Evolutionary conservation across 2,113 vertebrate genomes (phyloP).

Genomic region (Mirounga angustirostris): DNA sequence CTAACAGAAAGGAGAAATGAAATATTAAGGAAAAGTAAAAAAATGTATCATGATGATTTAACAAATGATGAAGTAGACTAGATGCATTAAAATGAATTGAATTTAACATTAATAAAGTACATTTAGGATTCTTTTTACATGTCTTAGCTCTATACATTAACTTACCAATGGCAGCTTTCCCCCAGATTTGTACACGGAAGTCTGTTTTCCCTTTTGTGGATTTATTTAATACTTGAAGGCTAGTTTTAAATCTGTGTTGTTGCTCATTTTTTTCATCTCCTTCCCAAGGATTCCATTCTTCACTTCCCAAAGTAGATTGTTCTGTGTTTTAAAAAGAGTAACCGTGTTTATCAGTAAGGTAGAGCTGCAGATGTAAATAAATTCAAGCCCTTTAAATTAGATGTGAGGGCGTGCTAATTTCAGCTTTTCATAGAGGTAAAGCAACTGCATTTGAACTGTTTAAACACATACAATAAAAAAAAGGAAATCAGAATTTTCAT

Average conservation of each 20-base stretch:
- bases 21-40: neutral
- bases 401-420: neutral
- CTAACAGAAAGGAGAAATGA: neutral
- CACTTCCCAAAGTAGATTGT: constrained; percentile 80
- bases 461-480: neutral
- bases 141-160: neutral
- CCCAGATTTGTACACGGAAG: constrained; percentile 95
- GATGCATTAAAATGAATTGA: neutral
- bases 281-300: constrained; percentile 98
- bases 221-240: constrained; percentile 88
- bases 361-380: neutral
- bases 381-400: constrained; percentile 27
- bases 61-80: neutral
- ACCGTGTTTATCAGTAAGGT: constrained; percentile 3
- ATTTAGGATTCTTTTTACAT: neutral
- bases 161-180: constrained; percentile 98
- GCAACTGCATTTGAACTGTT: neutral
- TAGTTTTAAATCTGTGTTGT: constrained; percentile 89
- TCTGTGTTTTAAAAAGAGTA: constrained; percentile 78
- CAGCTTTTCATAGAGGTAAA: constrained; percentile 25
- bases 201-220: constrained; percentile 88
- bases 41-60: neutral
- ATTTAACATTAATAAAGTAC: neutral
- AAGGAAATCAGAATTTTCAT: constrained; percentile 12
- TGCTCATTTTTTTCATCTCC: constrained; percentile 92